Base-by-base conservation (phyloP, 2,113 vertebrate species). In the Sarotherodon lohbergeri region DNA sequence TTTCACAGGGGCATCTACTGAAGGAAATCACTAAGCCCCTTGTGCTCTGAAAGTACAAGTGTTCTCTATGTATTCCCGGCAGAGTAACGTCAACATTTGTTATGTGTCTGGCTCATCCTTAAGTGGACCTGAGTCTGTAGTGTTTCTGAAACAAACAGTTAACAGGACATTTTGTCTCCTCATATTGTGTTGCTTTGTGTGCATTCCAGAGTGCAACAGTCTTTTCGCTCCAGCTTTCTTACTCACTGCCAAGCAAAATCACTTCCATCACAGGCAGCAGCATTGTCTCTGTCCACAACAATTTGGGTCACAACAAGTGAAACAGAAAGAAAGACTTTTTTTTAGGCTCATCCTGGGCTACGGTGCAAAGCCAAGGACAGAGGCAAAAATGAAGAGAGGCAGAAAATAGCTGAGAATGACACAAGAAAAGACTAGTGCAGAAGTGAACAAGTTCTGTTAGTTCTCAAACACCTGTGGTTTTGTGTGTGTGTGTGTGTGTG, bases 101-200 rank as follows among this genome's bases (percentile, higher is more conserved):
- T 76, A n/a, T 59, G 56, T 88, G 83, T 90, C 88, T 85, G 79
- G 61, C 66, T 81, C 83, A 86, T 89, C 80, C 84, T 89, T 68
- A 81, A 88, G 86, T 63, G 19, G 34, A 32, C 82, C 83, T 85
- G 83, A 90, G 63, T 80, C 73, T 14, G 46, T 57, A 76, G 85
- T 63, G 59, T 57, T 73, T 27, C 83, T 81, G 71, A 86, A 88
- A 90, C 59, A 89, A 85, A 57, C 46, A 6, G 76, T 89, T 88
- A 88, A 88, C 56, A 48, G 85, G 76, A 86, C 83, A 86, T 82
- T 88, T 91, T 92, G 86, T 93, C 57, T 86, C 86, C 63, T 68
- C 55, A 85, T 68, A 52, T 91, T 55, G 81, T 86, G 76, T 89
- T 54, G 73, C 39, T 89, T 87, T 91, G 85, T 52, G 52, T 73